Evolutionary conservation across 2,797 vertebrate genomes (phyloP).

Genomic region (Phrynocephalus vlangalii): DNA sequence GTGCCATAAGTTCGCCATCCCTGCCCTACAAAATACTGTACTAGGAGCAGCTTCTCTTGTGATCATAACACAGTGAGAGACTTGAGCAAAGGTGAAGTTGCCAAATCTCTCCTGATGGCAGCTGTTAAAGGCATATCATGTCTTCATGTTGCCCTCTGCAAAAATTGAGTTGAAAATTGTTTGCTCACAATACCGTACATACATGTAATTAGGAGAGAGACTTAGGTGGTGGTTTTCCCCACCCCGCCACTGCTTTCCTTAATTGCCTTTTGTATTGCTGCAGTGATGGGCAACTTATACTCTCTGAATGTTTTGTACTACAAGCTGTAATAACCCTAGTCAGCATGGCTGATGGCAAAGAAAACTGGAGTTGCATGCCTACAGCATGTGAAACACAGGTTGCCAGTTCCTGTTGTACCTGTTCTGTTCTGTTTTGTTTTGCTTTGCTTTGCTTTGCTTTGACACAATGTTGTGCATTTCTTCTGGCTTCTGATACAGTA

Average conservation of each 20-base stretch:
- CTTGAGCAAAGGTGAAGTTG: not conserved
- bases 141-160: not conserved
- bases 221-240: not conserved
- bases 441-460: too few relatives aligned
- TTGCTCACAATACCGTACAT: not conserved
- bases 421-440: too few relatives aligned
- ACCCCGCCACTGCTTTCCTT: slow-evolving; percentile 22
- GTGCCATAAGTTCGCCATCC: too few relatives aligned
- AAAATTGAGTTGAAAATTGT: slow-evolving; percentile 15
- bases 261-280: slow-evolving; percentile 32
- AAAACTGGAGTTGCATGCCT: too few relatives aligned
- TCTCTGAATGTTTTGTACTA: too few relatives aligned
- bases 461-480: not conserved
- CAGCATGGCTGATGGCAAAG: too few relatives aligned
- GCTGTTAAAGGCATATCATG: not conserved
- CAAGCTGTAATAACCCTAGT: too few relatives aligned
- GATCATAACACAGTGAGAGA: not conserved
- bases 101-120: not conserved
- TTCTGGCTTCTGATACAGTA: slow-evolving; percentile 28
- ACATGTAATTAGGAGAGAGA: not conserved
- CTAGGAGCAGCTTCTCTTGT: not conserved
- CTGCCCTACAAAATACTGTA: too few relatives aligned
- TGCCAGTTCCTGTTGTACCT: too few relatives aligned
- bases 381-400: too few relatives aligned
- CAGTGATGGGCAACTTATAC: too few relatives aligned